Evolutionary conservation across 2,113 vertebrate genomes (phyloP).

Genomic region (Campylorhamphus procurvoides): DNA sequence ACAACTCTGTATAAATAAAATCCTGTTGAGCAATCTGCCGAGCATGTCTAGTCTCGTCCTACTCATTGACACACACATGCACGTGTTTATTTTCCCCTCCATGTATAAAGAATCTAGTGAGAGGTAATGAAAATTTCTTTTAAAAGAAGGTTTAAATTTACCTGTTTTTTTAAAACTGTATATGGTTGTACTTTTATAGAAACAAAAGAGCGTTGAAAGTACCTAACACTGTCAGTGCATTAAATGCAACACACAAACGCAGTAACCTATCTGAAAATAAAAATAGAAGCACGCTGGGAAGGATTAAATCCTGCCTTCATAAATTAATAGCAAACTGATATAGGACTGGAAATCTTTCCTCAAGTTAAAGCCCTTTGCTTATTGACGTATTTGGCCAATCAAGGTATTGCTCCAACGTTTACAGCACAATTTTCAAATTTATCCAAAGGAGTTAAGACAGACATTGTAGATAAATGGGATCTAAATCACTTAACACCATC

Average conservation of each 20-base stretch:
- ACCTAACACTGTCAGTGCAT: rapidly evolving
- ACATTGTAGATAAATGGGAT: not conserved
- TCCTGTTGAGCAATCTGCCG: not conserved
- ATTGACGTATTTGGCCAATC: rapidly evolving
- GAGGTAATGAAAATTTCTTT: not conserved
- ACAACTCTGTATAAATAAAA: not conserved
- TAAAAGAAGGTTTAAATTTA: not conserved
- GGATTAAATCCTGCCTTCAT: not conserved
- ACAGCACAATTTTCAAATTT: not conserved
- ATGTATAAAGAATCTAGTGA: not conserved
- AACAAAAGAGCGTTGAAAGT: not conserved
- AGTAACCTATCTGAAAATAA: not conserved
- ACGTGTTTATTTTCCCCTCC: rapidly evolving
- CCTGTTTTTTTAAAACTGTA: not conserved
- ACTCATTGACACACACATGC: rapidly evolving
- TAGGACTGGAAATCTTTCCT: not conserved
- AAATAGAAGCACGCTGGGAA: not conserved
- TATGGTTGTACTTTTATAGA: not conserved
- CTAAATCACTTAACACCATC: not conserved
- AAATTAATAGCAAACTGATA: not conserved
- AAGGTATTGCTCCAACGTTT: not conserved
- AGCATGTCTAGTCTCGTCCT: not conserved
- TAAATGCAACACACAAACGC: not conserved
- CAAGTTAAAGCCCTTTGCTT: not conserved
- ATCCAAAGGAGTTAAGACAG: not conserved